phyloP scores from a whole-genome alignment of 2,113 vertebrate species.

The Poeciliopsis retropinna region DNA sequence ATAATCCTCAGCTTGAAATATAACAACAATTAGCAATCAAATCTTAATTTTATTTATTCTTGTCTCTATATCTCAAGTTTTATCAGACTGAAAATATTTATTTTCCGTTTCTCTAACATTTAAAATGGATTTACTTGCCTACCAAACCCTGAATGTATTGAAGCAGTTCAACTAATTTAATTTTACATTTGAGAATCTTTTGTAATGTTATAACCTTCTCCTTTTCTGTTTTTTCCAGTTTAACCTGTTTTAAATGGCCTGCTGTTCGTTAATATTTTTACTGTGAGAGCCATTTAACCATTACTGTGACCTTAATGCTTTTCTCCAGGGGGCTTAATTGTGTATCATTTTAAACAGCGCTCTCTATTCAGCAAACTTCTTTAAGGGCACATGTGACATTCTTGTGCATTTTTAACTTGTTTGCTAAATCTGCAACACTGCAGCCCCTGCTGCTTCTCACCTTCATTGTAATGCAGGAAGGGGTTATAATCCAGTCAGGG shows the following conservation, averaged over 20 bases:
- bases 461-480: conserved; percentile 71
- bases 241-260: conserved; percentile 62
- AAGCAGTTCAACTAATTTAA: not conserved
- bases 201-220: conserved; percentile 16
- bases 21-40: no score
- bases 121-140: not conserved
- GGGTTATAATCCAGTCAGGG: conserved; percentile 63
- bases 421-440: conserved; percentile 50
- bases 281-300: conserved; percentile 38
- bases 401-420: conserved; percentile 51
- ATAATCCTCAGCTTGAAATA: no score
- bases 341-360: conserved; percentile 61
- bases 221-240: conserved; percentile 30
- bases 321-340: conserved; percentile 50
- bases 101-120: not conserved
- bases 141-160: not conserved
- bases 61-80: not conserved
- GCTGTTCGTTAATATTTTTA: conserved; percentile 48
- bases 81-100: not conserved
- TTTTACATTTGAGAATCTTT: conserved; percentile 1
- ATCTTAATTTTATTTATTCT: not conserved
- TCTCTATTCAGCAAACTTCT: conserved; percentile 43
- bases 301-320: conserved; percentile 50
- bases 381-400: conserved; percentile 36
- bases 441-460: conserved; percentile 55